Conservation (phyloP, 2,888 invertebrate species). For the Pollenia griseotomentosa region DNA sequence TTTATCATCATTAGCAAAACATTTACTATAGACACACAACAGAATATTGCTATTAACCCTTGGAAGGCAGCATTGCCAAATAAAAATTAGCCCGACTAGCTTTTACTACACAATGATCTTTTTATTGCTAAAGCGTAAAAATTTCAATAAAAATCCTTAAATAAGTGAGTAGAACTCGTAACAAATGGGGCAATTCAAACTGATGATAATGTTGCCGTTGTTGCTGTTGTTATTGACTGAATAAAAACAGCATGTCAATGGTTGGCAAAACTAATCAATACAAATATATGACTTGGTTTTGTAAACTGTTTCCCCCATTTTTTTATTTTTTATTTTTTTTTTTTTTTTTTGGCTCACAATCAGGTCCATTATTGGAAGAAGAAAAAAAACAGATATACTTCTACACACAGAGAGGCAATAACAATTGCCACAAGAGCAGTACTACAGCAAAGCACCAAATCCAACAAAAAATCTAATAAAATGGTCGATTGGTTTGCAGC, state of each 20-base stretch:
- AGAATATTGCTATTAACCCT: neutral
- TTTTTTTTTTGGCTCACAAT: neutral
- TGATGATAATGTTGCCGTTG: conserved; percentile 36
- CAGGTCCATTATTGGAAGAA: conserved; percentile 26
- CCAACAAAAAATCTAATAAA: conserved; percentile 29
- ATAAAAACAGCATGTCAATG: conserved; percentile 45
- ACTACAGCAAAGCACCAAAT: neutral
- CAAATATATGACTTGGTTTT: neutral
- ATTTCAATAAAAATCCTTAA: conserved; percentile 65
- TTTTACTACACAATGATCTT: conserved; percentile 29
- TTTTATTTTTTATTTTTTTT: no score
- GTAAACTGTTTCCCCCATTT: neutral
- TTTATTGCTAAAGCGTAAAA: conserved; percentile 60
- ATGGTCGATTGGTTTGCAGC: conserved; percentile 25
- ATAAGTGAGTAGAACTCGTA: conserved; percentile 1
- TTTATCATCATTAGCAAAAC: no score
- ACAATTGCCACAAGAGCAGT: neutral
- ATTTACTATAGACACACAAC: no score
- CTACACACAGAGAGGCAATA: neutral
- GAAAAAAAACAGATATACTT: neutral
- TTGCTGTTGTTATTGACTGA: conserved; percentile 12
- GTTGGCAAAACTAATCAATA: conserved; percentile 39
- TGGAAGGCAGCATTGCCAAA: neutral
- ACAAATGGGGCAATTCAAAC: conserved; percentile 42
- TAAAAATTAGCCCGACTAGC: conserved; percentile 26